phyloP scores from a whole-genome alignment of 2,113 vertebrate species.

The Ctenomys sociabilis region DNA sequence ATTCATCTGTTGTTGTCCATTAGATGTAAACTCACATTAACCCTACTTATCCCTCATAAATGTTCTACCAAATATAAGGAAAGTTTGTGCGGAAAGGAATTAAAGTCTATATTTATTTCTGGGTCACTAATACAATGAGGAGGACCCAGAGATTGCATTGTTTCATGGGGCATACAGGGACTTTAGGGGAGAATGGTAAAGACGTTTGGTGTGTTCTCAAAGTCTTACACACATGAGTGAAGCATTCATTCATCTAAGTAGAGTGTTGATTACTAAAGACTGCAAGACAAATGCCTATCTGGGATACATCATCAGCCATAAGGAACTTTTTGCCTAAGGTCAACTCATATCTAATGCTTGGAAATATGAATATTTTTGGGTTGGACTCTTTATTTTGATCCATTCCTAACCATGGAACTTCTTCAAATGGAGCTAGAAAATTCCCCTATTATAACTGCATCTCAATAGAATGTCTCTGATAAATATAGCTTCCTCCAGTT shows the following conservation, averaged over 20 bases:
- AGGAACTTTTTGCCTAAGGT: background rate
- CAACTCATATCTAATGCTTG: background rate
- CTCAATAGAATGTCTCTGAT: background rate
- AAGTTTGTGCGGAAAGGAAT: background rate
- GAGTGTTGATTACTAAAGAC: background rate
- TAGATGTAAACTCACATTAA: slow-evolving; percentile 42
- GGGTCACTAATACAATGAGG: background rate
- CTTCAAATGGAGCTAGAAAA: background rate
- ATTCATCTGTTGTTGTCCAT: slow-evolving; percentile 51
- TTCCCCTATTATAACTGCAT: background rate
- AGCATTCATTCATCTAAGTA: background rate
- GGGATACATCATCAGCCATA: background rate
- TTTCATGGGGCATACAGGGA: accelerated
- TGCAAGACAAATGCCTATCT: slow-evolving; percentile 5
- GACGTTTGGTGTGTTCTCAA: background rate
- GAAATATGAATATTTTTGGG: background rate
- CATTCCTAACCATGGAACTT: background rate
- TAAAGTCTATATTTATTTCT: background rate
- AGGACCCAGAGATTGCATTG: background rate
- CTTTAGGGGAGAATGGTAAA: background rate
- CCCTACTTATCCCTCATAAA: background rate
- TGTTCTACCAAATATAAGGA: background rate
- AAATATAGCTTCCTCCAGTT: background rate
- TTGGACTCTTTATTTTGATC: background rate
- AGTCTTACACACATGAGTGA: background rate